Base-by-base conservation (phyloP, 2,888 invertebrate species). In the Stenoptilia bipunctidactyla region DNA sequence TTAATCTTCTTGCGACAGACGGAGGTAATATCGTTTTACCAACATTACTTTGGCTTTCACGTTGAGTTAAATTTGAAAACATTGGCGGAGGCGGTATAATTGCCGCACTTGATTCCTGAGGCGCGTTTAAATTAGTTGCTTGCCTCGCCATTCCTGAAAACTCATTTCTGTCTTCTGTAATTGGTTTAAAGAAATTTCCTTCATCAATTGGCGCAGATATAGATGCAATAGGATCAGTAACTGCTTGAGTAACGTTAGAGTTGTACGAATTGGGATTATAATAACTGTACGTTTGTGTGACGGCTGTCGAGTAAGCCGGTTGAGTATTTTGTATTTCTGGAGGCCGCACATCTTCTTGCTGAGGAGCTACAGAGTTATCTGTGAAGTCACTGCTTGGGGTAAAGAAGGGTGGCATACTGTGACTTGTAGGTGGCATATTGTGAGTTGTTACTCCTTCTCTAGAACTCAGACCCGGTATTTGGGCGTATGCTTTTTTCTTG, bases 401-500 rank as follows among this genome's bases (percentile, higher is more conserved):
- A 15, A 59, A 59, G 37, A 51, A 51, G 2, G 49, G 45, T 13
- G 55, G 53, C 13, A 48, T 41, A 30, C 50, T 52, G 8, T 20
- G 20, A 20, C 20, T 20, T 3, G 20, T 20, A 5, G 20, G 8
- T 5, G 20, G 20, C 20, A 20, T 20, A 36, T 5, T 13, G 14
- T 9, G 13, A 34, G 2, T 34, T 41, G 46, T 10, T 46, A 47
- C 43, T 1, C 56, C 46, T 2, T 70, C 70, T 2, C 68, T 66
- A 5, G 91, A 68, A 15, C 90, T 70, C 2, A 93, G 61, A 1
- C 93, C 92, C 1, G 93, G 93, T 53, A 92, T 89, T 54, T 89
- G 92, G 0, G 93, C 93, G 66, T 94, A 93, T 2, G 87, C 75
- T 55, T 91, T 89, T 61, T 90, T 89, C 51, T 87, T 86, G 2